phyloP scores from a whole-genome alignment of 2,113 vertebrate genomes.

The Galeopterus variegatus region DNA sequence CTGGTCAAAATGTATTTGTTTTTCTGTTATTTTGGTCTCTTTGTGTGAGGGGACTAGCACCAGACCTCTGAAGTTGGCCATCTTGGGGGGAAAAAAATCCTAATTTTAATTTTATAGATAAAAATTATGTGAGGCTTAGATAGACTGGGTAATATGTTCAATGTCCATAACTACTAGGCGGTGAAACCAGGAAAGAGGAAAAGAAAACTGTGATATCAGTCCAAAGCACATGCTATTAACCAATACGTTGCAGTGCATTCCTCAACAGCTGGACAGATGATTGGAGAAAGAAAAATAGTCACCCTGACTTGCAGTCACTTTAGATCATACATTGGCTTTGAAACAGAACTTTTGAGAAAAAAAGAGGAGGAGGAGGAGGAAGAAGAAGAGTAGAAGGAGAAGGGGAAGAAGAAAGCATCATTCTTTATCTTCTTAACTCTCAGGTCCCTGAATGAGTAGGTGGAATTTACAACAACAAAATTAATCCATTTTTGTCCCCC shows the following conservation, averaged over 20 bases:
- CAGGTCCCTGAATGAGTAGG: background rate
- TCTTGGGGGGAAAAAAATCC: too few species aligned
- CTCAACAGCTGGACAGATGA: background rate
- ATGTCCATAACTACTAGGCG: background rate
- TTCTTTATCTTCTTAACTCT: background rate
- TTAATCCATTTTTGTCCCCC: background rate
- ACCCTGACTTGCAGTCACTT: background rate
- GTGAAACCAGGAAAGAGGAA: background rate
- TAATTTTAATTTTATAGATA: background rate
- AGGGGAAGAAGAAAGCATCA: background rate
- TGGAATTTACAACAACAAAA: background rate
- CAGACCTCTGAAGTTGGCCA: too few species aligned
- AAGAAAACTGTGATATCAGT: background rate
- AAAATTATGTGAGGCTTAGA: background rate
- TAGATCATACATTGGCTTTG: background rate
- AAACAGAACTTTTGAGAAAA: background rate
- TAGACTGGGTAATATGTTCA: background rate
- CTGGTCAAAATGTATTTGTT: too few species aligned
- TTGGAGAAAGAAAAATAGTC: background rate
- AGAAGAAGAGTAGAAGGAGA: background rate
- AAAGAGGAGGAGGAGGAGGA: background rate
- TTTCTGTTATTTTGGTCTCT: too few species aligned
- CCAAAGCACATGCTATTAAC: background rate
- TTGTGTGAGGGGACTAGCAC: too few species aligned
- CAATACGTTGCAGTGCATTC: background rate